These are phyloP conservation scores for Mergus octosetaceus DNA, from an alignment of 2,797 vertebrate genomes.

Conservation along the genomic window DNA sequence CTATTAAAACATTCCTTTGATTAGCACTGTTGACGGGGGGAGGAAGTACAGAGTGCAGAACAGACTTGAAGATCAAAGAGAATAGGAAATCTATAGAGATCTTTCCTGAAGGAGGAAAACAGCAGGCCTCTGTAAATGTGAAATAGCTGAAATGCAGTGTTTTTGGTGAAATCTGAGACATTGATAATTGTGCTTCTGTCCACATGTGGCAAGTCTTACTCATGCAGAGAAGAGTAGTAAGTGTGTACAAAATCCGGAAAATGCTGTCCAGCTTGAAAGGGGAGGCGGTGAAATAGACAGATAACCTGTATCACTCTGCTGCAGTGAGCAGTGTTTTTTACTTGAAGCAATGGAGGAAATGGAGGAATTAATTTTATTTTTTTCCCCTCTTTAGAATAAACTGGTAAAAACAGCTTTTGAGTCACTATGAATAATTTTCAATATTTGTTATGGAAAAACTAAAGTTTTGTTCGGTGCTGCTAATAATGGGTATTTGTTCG, in stretches of 20 bases:
- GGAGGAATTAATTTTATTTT: not conserved
- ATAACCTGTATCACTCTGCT: not conserved
- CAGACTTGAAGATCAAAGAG: not conserved
- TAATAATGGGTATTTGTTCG: not conserved
- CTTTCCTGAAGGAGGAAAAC: not conserved
- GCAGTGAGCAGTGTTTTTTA: not conserved
- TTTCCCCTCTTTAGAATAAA: not conserved
- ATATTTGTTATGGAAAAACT: not conserved
- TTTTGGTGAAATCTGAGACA: not conserved
- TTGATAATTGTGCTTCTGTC: not conserved
- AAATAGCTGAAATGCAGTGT: not conserved
- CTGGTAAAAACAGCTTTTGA: not conserved
- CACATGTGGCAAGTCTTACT: not conserved
- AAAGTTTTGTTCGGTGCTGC: not conserved
- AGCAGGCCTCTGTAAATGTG: not conserved
- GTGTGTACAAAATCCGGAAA: not conserved
- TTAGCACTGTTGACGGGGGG: not conserved
- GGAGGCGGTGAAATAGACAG: not conserved
- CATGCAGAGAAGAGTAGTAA: not conserved
- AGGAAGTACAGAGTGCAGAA: not conserved
- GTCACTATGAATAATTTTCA: not conserved
- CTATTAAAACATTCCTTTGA: constrained; percentile 18
- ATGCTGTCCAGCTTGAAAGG: not conserved
- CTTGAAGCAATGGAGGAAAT: not conserved
- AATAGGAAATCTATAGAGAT: not conserved